A percentile compares a stretch with the other conserved stretches of the same genome.
phyloP scores from a whole-genome alignment of 2,113 vertebrate genomes.

The Onychostoma macrolepis region DNA sequence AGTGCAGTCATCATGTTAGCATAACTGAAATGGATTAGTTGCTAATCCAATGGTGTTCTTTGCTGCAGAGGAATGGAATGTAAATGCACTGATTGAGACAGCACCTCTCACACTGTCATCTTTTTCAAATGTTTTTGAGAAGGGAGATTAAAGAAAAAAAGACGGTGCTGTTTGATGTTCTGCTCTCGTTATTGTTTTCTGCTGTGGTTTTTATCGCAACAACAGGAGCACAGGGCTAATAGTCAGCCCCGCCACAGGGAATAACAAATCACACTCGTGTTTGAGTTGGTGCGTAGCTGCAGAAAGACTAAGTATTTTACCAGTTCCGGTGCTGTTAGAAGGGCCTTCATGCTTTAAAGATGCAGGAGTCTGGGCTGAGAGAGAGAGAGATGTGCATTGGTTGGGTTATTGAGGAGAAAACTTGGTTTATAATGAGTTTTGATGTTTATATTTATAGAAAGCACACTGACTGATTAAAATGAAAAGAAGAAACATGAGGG shows the following conservation, averaged over 20 bases:
- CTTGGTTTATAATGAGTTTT: not conserved
- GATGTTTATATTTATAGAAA: not conserved
- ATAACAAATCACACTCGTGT: slow-evolving; percentile 67
- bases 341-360: slow-evolving; percentile 54
- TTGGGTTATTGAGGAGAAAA: not conserved
- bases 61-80: slow-evolving; percentile 15
- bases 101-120: not conserved
- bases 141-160: slow-evolving; percentile 52
- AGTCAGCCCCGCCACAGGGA: slow-evolving; percentile 58
- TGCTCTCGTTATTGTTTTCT: slow-evolving; percentile 53
- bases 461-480: too few species aligned
- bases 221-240: slow-evolving; percentile 58
- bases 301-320: slow-evolving; percentile 33
- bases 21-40: slow-evolving; percentile 17
- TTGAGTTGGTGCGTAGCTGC: slow-evolving; percentile 48
- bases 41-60: slow-evolving; percentile 9
- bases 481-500: not conserved
- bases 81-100: slow-evolving; percentile 24
- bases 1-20: not conserved
- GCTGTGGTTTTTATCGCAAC: slow-evolving; percentile 63
- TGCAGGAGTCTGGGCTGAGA: slow-evolving; percentile 4
- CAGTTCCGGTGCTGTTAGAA: slow-evolving; percentile 54
- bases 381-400: not conserved
- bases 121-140: slow-evolving; percentile 29
- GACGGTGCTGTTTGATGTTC: slow-evolving; percentile 43